Percentiles rank a stretch among this genome's conserved stretches.
These are phyloP conservation scores for Poecilus cupreus DNA, from an alignment of 2,888 invertebrate genomes.

Conservation along the genomic window DNA sequence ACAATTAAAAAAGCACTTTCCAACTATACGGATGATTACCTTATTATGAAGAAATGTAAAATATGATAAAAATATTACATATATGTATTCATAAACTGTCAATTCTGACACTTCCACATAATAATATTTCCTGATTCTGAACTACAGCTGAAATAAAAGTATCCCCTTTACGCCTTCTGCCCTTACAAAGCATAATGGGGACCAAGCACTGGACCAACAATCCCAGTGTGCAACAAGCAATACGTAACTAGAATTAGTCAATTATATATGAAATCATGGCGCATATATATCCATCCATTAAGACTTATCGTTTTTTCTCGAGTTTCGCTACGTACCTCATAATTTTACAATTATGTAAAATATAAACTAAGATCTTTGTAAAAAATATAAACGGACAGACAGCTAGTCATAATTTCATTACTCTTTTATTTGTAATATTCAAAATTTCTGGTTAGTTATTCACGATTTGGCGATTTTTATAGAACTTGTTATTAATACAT, in stretches of 20 bases:
- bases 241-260: conserved; percentile 71
- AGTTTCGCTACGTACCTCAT: conserved; percentile 21
- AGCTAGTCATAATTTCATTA: conserved; percentile 1
- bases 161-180: conserved; percentile 71
- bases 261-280: conserved; percentile 71
- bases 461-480: conserved; percentile 14
- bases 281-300: conserved; percentile 68
- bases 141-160: conserved; percentile 66
- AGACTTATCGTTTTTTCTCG: conserved; percentile 41
- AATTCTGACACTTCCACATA: conserved; percentile 54
- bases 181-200: conserved; percentile 71
- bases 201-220: conserved; percentile 66
- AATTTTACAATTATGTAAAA: conserved; percentile 36
- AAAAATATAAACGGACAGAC: conserved; percentile 16
- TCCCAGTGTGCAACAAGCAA: conserved; percentile 64
- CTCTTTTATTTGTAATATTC: not conserved
- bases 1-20: conserved; percentile 58
- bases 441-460: conserved; percentile 19
- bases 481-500: not conserved
- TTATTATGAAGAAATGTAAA: conserved; percentile 54
- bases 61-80: conserved; percentile 40
- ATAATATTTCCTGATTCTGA: conserved; percentile 69
- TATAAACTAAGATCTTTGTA: not conserved
- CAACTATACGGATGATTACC: conserved; percentile 39
- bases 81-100: conserved; percentile 29